These are phyloP conservation scores for Hydriomena furcata DNA, from an alignment of 2,888 invertebrate genomes.

Conservation along the genomic window DNA sequence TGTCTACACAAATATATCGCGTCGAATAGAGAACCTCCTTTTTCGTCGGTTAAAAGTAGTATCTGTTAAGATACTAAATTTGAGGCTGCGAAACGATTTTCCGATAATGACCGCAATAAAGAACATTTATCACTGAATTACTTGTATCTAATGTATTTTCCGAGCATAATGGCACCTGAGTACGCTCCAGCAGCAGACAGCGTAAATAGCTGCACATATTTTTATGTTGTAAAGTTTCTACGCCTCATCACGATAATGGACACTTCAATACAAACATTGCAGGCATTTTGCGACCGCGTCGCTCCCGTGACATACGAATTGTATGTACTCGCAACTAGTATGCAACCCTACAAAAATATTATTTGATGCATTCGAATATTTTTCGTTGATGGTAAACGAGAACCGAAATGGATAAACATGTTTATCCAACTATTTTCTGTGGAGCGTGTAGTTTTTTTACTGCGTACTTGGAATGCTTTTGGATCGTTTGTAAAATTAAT, in stretches of 20 bases:
- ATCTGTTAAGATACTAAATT: too few species aligned
- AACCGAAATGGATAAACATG: neutral
- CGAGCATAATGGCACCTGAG: neutral
- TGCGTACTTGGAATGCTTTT: too few species aligned
- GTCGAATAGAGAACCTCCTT: too few species aligned
- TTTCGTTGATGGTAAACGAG: constrained; percentile 12
- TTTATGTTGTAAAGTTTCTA: constrained; percentile 47
- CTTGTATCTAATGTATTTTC: neutral
- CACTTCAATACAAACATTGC: constrained; percentile 55
- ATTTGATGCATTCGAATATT: constrained; percentile 21
- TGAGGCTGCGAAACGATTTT: too few species aligned
- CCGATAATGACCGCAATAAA: too few species aligned
- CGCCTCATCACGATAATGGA: constrained; percentile 70
- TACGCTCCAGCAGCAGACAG: constrained; percentile 15
- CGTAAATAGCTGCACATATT: constrained; percentile 37
- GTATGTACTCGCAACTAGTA: constrained; percentile 12
- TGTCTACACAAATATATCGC: too few species aligned
- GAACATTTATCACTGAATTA: neutral
- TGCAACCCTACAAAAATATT: constrained; percentile 5
- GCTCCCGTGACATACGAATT: constrained; percentile 26
- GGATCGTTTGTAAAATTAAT: too few species aligned
- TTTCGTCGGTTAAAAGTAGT: too few species aligned
- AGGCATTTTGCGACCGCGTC: constrained; percentile 45
- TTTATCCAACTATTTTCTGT: too few species aligned
- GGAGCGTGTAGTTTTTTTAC: too few species aligned